Evolutionary conservation across 2,888 invertebrate genomes (phyloP), one percentile per base, ranked within the genome.

Genomic region (Sialis fuliginosa): DNA sequence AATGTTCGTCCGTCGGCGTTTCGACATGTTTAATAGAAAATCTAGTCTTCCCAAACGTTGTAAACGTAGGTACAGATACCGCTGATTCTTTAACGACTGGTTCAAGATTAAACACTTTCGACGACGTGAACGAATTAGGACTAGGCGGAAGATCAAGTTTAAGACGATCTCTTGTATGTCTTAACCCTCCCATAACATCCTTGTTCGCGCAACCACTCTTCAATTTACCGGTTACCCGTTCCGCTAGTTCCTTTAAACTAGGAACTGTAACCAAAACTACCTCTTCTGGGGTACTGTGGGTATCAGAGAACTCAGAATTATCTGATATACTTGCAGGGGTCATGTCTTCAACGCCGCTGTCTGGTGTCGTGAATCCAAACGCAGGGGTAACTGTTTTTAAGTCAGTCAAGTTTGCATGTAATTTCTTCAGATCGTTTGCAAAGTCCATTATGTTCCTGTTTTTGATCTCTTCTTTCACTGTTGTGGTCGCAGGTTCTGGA

Each of bases 101-200:
- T 33, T 70, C 69, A 39, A 72, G 53, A 7, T 56, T 55, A 48
- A 64, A 63, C 7, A 55, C 54, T 55, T 60, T 60, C 9, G 50
- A 56, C 4, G 61, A 59, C 10, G 62, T 60, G 52, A 66, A 65
- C 8, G 65, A 62, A 44, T 60, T 63, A 0, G 75, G 75, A 55
- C 72, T 73, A 2, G 74, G 74, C 0, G 76, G 74, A 32, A 85
- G 64, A 61, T 84, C 81, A 7, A 84, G 66, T 58, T 81, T 83
- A 10, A 85, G 68, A 51, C 73, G 72, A 60, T 81, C 79, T 49
- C 81, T 66, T 5, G 83, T 82, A 58, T 84, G 84, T 9, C 83
- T 64, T 37, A 84, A 62, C 8, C 82, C 82, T 22, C 84, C 84
- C 6, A 84, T 63, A 31, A 55, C 53, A 39, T 59, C 55, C 42